Evolutionary conservation across 2,888 invertebrate genomes (phyloP).

Genomic region (Scrobipalpa atriplicella): DNA sequence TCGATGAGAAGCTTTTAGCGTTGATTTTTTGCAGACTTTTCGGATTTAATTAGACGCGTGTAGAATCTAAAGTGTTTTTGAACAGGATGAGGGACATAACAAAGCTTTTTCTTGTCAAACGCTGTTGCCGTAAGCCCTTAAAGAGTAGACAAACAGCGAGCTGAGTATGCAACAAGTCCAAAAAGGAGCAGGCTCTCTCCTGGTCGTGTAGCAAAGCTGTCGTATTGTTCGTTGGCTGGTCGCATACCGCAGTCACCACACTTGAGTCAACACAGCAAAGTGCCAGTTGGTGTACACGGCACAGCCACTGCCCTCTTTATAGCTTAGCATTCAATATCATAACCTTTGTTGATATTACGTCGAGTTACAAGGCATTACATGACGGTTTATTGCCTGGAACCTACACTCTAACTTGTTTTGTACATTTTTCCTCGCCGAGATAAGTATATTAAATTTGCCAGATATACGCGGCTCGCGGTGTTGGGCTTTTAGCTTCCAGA

Average conservation of each 20-base stretch:
- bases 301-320: slow-evolving; percentile 42
- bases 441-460: not conserved
- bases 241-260: slow-evolving; percentile 42
- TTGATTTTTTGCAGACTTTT: slow-evolving; percentile 32
- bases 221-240: slow-evolving; percentile 45
- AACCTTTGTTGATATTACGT: slow-evolving; percentile 55
- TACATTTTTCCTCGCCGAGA: slow-evolving; percentile 16
- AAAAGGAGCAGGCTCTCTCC: slow-evolving; percentile 25
- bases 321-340: slow-evolving; percentile 40
- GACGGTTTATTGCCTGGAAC: slow-evolving; percentile 52
- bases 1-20: slow-evolving; percentile 21
- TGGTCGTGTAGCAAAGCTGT: slow-evolving; percentile 26
- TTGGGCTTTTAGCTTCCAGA: slow-evolving; percentile 20
- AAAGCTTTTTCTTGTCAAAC: slow-evolving; percentile 17
- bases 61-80: not conserved
- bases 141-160: slow-evolving; percentile 16
- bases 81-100: slow-evolving; percentile 2
- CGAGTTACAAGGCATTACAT: slow-evolving; percentile 48
- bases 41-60: slow-evolving; percentile 7
- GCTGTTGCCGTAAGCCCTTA: slow-evolving; percentile 6
- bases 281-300: slow-evolving; percentile 34
- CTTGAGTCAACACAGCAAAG: slow-evolving; percentile 63
- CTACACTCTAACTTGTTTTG: slow-evolving; percentile 25
- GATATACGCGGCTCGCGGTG: not conserved
- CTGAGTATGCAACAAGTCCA: slow-evolving; percentile 17